A percentile compares a stretch with the other conserved stretches of the same genome.
Conservation (phyloP, 2,888 invertebrate genomes). For the Polymixis lichenea region DNA sequence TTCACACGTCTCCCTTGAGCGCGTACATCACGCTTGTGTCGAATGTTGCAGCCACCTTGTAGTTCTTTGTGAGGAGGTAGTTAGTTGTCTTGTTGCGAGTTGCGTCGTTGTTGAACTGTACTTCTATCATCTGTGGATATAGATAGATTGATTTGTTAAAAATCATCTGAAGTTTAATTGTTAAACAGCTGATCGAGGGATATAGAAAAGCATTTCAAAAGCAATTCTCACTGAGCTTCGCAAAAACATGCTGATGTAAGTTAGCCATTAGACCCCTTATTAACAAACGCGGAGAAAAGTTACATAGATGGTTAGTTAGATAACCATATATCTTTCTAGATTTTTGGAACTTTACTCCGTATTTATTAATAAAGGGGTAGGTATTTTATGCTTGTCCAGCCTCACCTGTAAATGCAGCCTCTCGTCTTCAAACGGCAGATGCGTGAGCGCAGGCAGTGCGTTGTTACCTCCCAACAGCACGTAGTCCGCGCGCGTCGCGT, state of each 20-base stretch:
- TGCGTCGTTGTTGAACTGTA: conserved; percentile 74
- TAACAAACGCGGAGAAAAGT: no score
- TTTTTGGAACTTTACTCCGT: no score
- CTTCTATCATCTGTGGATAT: conserved; percentile 79
- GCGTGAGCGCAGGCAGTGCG: conserved; percentile 86
- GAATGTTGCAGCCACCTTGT: conserved; percentile 80
- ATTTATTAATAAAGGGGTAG: no score
- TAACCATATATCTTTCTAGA: no score
- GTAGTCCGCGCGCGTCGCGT: conserved; percentile 92
- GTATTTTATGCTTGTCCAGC: background rate
- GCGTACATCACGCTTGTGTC: conserved; percentile 80
- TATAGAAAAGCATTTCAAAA: background rate
- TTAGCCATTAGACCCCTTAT: no score
- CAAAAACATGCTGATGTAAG: no score
- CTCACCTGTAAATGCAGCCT: conserved; percentile 75
- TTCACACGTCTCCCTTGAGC: conserved; percentile 61
- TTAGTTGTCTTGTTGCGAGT: conserved; percentile 78
- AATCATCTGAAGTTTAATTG: background rate
- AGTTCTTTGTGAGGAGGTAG: conserved; percentile 80
- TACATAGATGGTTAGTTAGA: no score
- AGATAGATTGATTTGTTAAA: background rate
- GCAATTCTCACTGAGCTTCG: background rate
- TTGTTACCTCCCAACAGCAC: conserved; percentile 92
- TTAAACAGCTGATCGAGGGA: background rate
- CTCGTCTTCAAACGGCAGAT: conserved; percentile 87